Evolutionary conservation across 37 sponge, comb jelly and placozoan genomes (phyloP).

Genomic region (Agelas oroides): DNA sequence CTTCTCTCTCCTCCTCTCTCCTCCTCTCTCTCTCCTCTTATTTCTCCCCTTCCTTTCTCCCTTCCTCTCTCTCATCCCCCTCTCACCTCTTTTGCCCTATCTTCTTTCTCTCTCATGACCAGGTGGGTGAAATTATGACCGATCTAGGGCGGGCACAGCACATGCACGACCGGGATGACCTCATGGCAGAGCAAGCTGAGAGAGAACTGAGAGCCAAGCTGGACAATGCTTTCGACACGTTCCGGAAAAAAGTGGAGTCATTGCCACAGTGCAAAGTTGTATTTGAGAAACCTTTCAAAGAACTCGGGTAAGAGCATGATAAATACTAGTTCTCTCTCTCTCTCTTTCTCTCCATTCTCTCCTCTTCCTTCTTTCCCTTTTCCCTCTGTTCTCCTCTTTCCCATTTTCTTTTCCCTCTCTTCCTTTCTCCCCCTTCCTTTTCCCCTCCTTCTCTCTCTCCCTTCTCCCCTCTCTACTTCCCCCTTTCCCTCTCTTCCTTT

Average conservation of each 20-base stretch:
- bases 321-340: no score
- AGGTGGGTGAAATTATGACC: slow-evolving; percentile 98
- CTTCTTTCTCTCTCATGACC: no score
- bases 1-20: no score
- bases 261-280: slow-evolving; percentile 76
- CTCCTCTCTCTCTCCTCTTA: no score
- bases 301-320: slow-evolving; percentile 74
- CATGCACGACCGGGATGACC: slow-evolving; percentile 98
- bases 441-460: neutral
- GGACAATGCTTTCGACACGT: slow-evolving; percentile 93
- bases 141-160: slow-evolving; percentile 91
- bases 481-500: no score
- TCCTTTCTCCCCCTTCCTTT: neutral
- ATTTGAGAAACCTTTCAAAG: slow-evolving; percentile 95
- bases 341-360: neutral
- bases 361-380: neutral
- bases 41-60: no score
- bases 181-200: slow-evolving; percentile 97
- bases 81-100: neutral
- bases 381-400: neutral
- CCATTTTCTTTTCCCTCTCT: no score
- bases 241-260: slow-evolving; percentile 83
- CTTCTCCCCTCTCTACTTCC: no score
- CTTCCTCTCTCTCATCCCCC: neutral
- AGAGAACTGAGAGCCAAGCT: slow-evolving; percentile 91